phyloP scores from a whole-genome alignment of 2,888 invertebrate genomes.

The Oscheius sp. region DNA sequence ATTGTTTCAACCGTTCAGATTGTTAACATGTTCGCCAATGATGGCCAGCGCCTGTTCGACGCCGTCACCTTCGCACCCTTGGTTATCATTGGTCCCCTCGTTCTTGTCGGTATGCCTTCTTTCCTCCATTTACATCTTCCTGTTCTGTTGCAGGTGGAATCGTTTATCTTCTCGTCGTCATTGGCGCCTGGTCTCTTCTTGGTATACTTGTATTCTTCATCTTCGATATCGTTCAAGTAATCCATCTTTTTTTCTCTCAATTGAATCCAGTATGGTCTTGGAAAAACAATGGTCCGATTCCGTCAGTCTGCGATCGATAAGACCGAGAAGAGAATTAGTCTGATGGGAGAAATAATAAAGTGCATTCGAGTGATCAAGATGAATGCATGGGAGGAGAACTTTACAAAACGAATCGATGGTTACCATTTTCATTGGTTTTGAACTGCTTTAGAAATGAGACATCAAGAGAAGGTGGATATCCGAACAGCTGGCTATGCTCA shows the following conservation, averaged over 20 bases:
- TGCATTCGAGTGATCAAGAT: slow-evolving; percentile 78
- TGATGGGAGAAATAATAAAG: slow-evolving; percentile 76
- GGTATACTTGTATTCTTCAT: slow-evolving; percentile 71
- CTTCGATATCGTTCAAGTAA: slow-evolving; percentile 71
- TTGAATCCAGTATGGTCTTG: slow-evolving; percentile 60
- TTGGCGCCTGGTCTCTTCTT: slow-evolving; percentile 72
- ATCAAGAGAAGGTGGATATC: slow-evolving; percentile 74
- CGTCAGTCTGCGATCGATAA: slow-evolving; percentile 63
- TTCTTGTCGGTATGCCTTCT: slow-evolving; percentile 63
- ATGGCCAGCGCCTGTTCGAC: slow-evolving; percentile 73
- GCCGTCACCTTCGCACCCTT: slow-evolving; percentile 72
- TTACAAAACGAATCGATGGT: slow-evolving; percentile 73
- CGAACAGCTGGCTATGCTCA: slow-evolving; percentile 76
- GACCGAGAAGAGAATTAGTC: slow-evolving; percentile 65
- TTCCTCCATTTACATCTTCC: not conserved
- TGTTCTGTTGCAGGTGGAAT: slow-evolving; percentile 56
- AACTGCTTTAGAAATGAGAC: slow-evolving; percentile 73
- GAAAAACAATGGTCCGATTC: slow-evolving; percentile 67
- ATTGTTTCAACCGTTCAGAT: slow-evolving; percentile 62
- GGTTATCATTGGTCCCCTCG: slow-evolving; percentile 71
- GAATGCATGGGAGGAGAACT: slow-evolving; percentile 78
- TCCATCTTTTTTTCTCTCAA: not conserved
- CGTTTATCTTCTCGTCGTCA: slow-evolving; percentile 70
- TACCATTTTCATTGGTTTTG: not conserved
- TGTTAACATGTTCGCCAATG: slow-evolving; percentile 73